A percentile compares a stretch with the other conserved stretches of the same genome.
phyloP scores from a whole-genome alignment of 1,140 invertebrate genomes.

The Drosophila tsacasi region DNA sequence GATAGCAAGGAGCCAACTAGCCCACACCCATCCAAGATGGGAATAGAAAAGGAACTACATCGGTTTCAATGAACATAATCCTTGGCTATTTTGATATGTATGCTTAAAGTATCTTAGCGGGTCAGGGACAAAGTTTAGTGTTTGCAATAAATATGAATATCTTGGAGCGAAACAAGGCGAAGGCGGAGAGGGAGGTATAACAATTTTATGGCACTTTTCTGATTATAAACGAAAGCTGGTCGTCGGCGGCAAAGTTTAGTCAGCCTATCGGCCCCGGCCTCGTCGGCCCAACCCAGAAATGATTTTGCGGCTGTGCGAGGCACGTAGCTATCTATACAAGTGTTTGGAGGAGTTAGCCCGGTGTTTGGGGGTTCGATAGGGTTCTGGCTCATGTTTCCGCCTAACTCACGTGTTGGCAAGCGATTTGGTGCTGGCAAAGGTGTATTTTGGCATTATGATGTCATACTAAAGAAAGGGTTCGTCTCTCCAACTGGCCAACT shows the following conservation, averaged over 20 bases:
- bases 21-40: conserved; percentile 25
- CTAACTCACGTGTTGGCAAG: conserved; percentile 75
- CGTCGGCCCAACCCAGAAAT: conserved; percentile 46
- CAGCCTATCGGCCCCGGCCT: conserved; percentile 15
- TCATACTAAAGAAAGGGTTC: conserved; percentile 55
- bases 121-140: conserved; percentile 73
- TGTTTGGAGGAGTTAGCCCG: conserved; percentile 18
- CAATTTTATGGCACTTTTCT: conserved; percentile 53
- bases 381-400: conserved; percentile 29
- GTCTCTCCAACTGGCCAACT: conserved; percentile 27
- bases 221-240: conserved; percentile 74
- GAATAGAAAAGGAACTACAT: conserved; percentile 28
- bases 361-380: conserved; percentile 11
- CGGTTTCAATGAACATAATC: conserved; percentile 23
- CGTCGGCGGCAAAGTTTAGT: conserved; percentile 26
- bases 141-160: conserved; percentile 44
- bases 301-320: conserved; percentile 14
- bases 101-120: conserved; percentile 45
- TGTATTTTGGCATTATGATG: conserved; percentile 64
- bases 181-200: conserved; percentile 29
- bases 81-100: conserved; percentile 17
- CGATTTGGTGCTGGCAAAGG: conserved; percentile 38
- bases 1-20: conserved; percentile 16
- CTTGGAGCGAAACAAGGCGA: conserved; percentile 15
- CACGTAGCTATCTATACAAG: conserved; percentile 44